Base-by-base conservation (phyloP, 1,140 invertebrate species). In the Drosophila ambigua region DNA sequence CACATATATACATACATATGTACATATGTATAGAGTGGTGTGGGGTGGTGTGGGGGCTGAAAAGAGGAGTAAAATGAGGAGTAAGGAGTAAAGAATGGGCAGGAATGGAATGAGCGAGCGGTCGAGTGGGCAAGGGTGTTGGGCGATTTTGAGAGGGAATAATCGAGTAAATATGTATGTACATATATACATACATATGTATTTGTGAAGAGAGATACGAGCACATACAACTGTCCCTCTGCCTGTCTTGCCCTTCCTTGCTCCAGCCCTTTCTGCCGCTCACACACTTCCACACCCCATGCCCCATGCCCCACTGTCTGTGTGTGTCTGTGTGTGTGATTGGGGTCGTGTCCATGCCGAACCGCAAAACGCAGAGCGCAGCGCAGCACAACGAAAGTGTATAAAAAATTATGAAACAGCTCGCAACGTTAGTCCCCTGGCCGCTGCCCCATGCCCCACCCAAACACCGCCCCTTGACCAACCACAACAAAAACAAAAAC, bases 381-480 rank as follows among this genome's bases (percentile, higher is more conserved):
- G 82, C 82, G 76, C 83, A 72, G 43, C 66, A 62, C 82, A 87
- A 69, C 66, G 66, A 69, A 69, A 85, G 82, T 85, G 82, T 85
- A 85, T 85, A 85, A 85, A 85, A 85, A 87, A 85, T 85, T 85
- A 85, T 85, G 82, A 87, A 85, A 85, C 69, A 87, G 64, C 82
- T 87, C 74, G 57, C 77, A 72, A 68, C 68, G 74, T 71, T 74
- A 64, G 64, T 72, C 35, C 35, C 58, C 64, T 75, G 55, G 68
- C 71, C 59, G 59, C 75, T 61, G 58, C 60, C 54, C 77, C 58
- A 16, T 11, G 43, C 24, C 16, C 41, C 44, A 62, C 41, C 57
- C 35, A 45, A n/a, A 15, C 15, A 9, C 26, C 54, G 20, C 41
- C n/a, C 11, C 24, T 16, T 39, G 35, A 13, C 31, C 24, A 8